Evolutionary conservation across 2,797 vertebrate species (phyloP), one percentile per base, ranked within the genome.

Genomic region (Chrosomus eos): DNA sequence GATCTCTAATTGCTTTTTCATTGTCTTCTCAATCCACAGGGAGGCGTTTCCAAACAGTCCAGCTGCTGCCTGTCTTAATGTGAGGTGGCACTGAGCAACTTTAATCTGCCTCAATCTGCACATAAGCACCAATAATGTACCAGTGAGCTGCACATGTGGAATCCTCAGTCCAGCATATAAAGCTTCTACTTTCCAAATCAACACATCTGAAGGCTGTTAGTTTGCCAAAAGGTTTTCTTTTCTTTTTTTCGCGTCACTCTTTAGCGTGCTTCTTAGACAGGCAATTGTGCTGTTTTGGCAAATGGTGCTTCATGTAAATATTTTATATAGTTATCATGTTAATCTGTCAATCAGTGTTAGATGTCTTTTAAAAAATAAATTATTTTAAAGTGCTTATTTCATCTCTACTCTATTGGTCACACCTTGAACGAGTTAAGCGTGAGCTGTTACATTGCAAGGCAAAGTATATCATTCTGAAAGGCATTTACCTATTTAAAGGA

Each of bases 331-430:
- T 84, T 68, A 92, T 92, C 87, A 92, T 90, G 76, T 89, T 91
- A 86, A 88, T 87, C 87, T 90, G 91, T 88, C 28, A 92, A 90
- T 92, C 89, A 89, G 60, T 91, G 89, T 89, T 89, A 89, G 91
- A 92, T 93, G 86, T 92, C 91, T 93, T 91, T 90, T 70, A 90
- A 83, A 90, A 83, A 95, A 95, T 96, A 95, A 95, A 95, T 95
- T 94, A 95, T 95, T 94, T 93, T 88, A 91, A 94, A 90, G 48
- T 70, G 48, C 45, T 77, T 75, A 58, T 48, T 78, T 60, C n/a
- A 19, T 8, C 51, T 19, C 66, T n/a, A 48, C 19, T 5, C 4
- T 45, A 45, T 48, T 78, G n/a, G 28, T 43, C 36, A 43, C 40
- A 48, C 19, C 3, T 51, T 33, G 18, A 66, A 64, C 2, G 4